Evolutionary conservation across 2,888 invertebrate genomes (phyloP).

Genomic region (Platycheirus albimanus): DNA sequence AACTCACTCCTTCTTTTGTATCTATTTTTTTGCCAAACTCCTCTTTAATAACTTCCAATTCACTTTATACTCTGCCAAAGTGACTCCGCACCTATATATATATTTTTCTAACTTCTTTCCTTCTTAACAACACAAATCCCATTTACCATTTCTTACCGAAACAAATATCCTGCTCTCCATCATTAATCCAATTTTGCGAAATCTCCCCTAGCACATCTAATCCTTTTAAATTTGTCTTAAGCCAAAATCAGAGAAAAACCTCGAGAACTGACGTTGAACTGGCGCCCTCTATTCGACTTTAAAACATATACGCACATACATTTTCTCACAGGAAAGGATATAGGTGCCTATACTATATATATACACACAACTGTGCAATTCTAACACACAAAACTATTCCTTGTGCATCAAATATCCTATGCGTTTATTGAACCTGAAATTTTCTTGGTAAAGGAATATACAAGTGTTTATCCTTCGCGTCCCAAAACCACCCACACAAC

Average conservation of each 20-base stretch:
- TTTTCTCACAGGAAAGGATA: not conserved
- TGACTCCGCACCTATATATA: not conserved
- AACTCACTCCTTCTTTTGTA: too few species aligned
- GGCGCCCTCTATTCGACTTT: constrained; percentile 73
- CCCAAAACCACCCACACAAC: constrained; percentile 23
- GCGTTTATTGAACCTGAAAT: constrained; percentile 73
- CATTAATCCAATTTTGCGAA: constrained; percentile 70
- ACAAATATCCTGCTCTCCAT: constrained; percentile 68
- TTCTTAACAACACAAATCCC: constrained; percentile 32
- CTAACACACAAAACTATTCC: constrained; percentile 39
- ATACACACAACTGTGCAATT: constrained; percentile 27
- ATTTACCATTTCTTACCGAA: constrained; percentile 49
- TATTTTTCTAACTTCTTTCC: not conserved
- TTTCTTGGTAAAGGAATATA: constrained; percentile 12
- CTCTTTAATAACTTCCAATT: constrained; percentile 14
- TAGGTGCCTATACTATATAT: too few species aligned
- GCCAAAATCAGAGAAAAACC: constrained; percentile 52
- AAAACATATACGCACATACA: constrained; percentile 14
- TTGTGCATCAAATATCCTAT: constrained; percentile 65
- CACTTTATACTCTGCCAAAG: not conserved
- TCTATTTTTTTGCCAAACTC: too few species aligned
- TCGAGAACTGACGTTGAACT: constrained; percentile 49
- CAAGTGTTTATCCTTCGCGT: constrained; percentile 19
- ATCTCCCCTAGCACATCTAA: constrained; percentile 65
- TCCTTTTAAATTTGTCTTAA: constrained; percentile 69